Evolutionary conservation across 2,113 vertebrate species (phyloP), one percentile per base, ranked within the genome.

Genomic region (Sorex araneus): DNA sequence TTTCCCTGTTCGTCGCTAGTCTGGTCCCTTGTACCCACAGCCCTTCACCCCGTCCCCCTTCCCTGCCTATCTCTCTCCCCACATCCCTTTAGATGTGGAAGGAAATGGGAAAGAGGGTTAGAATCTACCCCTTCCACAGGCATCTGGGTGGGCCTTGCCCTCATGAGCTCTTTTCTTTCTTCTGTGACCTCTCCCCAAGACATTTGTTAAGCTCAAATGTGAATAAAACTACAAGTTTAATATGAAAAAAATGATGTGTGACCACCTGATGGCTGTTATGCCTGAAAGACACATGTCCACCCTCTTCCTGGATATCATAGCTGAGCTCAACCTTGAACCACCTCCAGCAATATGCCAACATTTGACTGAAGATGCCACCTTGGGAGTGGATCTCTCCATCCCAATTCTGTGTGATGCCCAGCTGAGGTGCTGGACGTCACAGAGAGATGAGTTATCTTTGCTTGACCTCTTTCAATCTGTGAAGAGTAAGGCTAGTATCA

Each of bases 171-270:
- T 28, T 96, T 82, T 92, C 74, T 92, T 90, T 82, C 96, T 94
- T 96, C 87, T n/a, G 84, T 94, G 95, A 81, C 95, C 95, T 95
- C 84, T 94, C 94, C 97, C 95, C 40, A 81, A 96, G 92, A 95
- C 94, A 96, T 96, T 97, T 97, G 97, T 97, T 97, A 96, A 97
- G 95, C 96, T 95, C 94, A 95, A 96, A 96, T 96, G 95, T 96
- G 92, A 97, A 97, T 96, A 97, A 97, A 97, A 96, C 94, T 94
- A 95, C 94, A 96, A 97, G 95, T 96, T 96, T 96, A 96, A 96
- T 97, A 97, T 96, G 95, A 97, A 95, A 60, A 60, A 60, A 21
- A 63, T 60, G 34, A 16, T 36, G 0, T 45, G 30, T n/a, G 10
- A 60, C 21, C 4, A 32, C 50, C 30, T 19, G 6, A 3, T 28